Conservation (phyloP, 2,113 vertebrate genomes). For the Oxygymnocypris stewartii region DNA sequence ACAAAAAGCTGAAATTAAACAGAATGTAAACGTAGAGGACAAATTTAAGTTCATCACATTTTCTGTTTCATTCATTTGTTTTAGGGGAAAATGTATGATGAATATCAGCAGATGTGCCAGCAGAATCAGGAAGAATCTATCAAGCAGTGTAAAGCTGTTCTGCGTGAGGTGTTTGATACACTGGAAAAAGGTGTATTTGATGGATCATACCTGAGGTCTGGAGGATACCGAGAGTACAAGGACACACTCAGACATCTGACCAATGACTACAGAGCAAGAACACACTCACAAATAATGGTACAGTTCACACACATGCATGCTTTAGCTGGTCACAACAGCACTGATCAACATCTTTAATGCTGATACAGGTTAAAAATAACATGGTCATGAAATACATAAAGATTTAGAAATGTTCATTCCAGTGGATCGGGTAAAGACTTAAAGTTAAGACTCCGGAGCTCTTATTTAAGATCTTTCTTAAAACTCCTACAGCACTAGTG, state of each 20-base stretch:
- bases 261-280: constrained; percentile 36
- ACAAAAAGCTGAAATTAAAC: no score
- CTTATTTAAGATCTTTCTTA: no score
- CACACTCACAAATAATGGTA: constrained; percentile 49
- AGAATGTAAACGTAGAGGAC: no score
- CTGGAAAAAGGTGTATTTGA: constrained; percentile 40
- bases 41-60: no score
- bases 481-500: no score
- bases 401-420: not conserved
- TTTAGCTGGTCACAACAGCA: no score
- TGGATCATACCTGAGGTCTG: constrained; percentile 46
- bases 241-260: not conserved
- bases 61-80: not conserved
- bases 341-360: no score
- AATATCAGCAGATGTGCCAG: constrained; percentile 41
- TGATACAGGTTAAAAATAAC: no score
- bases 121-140: constrained; percentile 48
- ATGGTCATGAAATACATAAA: not conserved
- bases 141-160: constrained; percentile 18
- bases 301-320: not conserved
- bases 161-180: constrained; percentile 32
- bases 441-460: no score
- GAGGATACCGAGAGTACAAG: constrained; percentile 48
- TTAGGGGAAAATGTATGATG: constrained; percentile 33
- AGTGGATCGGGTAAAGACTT: not conserved